Percentiles rank a stretch among this genome's conserved stretches.
phyloP scores from a whole-genome alignment of 1,140 invertebrate species.

The Bombus terrestris region DNA sequence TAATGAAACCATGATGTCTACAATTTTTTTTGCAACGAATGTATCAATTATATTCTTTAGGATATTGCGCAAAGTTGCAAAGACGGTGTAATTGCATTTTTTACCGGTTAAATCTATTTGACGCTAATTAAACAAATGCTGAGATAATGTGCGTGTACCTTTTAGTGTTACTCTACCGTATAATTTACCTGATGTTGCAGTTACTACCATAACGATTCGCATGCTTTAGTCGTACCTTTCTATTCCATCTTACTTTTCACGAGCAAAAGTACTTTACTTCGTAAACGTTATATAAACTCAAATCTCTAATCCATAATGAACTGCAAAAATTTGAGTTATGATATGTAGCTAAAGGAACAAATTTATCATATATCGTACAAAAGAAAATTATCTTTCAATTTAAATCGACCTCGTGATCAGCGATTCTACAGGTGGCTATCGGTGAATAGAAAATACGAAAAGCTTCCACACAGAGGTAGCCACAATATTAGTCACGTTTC shows the following conservation, averaged over 20 bases:
- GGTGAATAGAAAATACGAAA: slow-evolving; percentile 54
- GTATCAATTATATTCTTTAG: background rate
- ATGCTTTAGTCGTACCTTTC: background rate
- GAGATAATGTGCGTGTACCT: slow-evolving; percentile 19
- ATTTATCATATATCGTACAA: background rate
- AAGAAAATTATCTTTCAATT: background rate
- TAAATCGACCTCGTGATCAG: background rate
- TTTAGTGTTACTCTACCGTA: slow-evolving; percentile 39
- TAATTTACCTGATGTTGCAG: slow-evolving; percentile 49
- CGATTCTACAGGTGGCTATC: slow-evolving; percentile 9
- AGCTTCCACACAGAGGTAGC: slow-evolving; percentile 44
- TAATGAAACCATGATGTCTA: background rate
- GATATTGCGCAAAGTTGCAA: slow-evolving; percentile 16
- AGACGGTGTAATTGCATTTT: slow-evolving; percentile 27
- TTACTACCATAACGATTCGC: background rate
- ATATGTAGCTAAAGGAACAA: background rate
- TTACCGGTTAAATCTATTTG: slow-evolving; percentile 17
- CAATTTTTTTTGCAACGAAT: background rate
- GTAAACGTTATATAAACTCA: background rate
- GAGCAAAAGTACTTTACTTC: background rate
- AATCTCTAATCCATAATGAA: background rate
- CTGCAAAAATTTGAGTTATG: background rate
- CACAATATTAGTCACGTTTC: slow-evolving; percentile 71
- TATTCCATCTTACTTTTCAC: background rate
- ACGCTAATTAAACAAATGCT: slow-evolving; percentile 53